A percentile compares a stretch with the other conserved stretches of the same genome.
These are phyloP conservation scores for Phyllopteryx taeniolatus DNA, from an alignment of 2,113 vertebrate species.

Conservation along the genomic window DNA sequence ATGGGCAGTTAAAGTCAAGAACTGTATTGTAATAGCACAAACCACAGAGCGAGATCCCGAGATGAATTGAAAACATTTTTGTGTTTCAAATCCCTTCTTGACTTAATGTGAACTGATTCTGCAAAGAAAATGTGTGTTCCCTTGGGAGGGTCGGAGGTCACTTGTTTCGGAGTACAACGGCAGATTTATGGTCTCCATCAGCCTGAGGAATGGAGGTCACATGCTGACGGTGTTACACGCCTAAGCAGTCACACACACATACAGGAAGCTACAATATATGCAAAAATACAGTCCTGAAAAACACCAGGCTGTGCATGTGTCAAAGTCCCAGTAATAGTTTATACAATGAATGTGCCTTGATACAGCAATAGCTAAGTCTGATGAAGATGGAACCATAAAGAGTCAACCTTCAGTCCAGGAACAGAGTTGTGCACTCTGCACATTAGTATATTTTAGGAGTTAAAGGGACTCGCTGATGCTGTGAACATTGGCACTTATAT, in stretches of 20 bases:
- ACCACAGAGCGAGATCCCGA: not conserved
- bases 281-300: conserved; percentile 20
- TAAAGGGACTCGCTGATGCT: not conserved
- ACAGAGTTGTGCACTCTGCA: conserved; percentile 41
- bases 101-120: conserved; percentile 7
- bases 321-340: conserved; percentile 16
- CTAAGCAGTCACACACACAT: conserved; percentile 17
- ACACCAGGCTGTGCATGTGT: not conserved
- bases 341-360: not conserved
- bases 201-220: conserved; percentile 49
- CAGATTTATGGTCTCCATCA: conserved; percentile 58
- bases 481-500: no score
- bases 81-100: conserved; percentile 16
- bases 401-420: conserved; percentile 26
- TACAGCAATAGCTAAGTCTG: no score
- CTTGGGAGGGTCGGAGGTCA: conserved; percentile 49
- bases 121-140: conserved; percentile 29
- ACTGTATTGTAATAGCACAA: conserved; percentile 10
- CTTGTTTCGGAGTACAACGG: conserved; percentile 37
- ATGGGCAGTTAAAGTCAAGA: conserved; percentile 5
- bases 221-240: conserved; percentile 62
- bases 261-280: conserved; percentile 6
- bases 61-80: conserved; percentile 1
- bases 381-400: conserved; percentile 36
- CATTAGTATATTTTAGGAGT: conserved; percentile 50